Evolutionary conservation across 1,140 invertebrate species (phyloP).

Genomic region (Chelonus insularis): DNA sequence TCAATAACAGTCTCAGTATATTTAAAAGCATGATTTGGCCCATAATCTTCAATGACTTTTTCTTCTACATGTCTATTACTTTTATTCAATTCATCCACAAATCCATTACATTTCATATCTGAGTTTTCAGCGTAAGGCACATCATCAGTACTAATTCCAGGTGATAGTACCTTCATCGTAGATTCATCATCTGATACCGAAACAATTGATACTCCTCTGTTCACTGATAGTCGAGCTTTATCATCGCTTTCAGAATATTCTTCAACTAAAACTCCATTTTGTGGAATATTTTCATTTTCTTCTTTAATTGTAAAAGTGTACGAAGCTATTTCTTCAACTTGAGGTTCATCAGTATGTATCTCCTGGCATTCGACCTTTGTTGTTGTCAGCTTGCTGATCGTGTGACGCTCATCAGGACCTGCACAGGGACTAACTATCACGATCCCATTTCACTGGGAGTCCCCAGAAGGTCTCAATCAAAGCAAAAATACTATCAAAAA

Average conservation of each 20-base stretch:
- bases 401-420: slow-evolving; percentile 69
- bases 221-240: slow-evolving; percentile 54
- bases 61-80: slow-evolving; percentile 40
- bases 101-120: slow-evolving; percentile 43
- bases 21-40: slow-evolving; percentile 33
- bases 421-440: slow-evolving; percentile 47
- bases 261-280: slow-evolving; percentile 63
- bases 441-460: slow-evolving; percentile 1
- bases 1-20: slow-evolving; percentile 55
- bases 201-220: slow-evolving; percentile 66
- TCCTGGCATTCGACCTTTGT: slow-evolving; percentile 65
- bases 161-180: slow-evolving; percentile 62
- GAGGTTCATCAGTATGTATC: slow-evolving; percentile 56
- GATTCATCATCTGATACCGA: slow-evolving; percentile 69
- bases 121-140: slow-evolving; percentile 39
- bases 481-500: no score
- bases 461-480: no score
- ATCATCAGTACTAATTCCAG: slow-evolving; percentile 65
- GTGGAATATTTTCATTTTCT: slow-evolving; percentile 38
- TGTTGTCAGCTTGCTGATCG: slow-evolving; percentile 68
- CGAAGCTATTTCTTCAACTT: slow-evolving; percentile 66
- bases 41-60: slow-evolving; percentile 38
- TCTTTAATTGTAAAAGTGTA: slow-evolving; percentile 60
- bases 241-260: slow-evolving; percentile 64
- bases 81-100: slow-evolving; percentile 36